Evolutionary conservation across 2,888 invertebrate species (phyloP), one percentile per base, ranked within the genome.

Genomic region (Podabrus alpinus): DNA sequence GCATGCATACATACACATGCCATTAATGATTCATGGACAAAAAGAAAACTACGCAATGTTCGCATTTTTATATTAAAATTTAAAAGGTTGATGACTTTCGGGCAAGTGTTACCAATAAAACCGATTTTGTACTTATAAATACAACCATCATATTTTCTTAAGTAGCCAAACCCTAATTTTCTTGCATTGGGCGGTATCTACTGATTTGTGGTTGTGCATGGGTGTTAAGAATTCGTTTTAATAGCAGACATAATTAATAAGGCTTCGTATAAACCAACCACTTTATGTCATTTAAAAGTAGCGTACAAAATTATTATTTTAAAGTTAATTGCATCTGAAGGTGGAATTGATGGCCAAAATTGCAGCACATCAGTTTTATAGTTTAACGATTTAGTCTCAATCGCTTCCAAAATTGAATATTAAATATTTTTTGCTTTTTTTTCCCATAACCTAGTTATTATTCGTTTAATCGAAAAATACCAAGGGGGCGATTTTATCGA

Each of bases 71-170:
- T 45, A 59, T 17, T 60, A 67, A 69, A 70, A 62, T 68, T 59
- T 24, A 68, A 64, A 66, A 74, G 74, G 74, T 62, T 67, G 74
- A 74, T 74, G 74, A 74, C 74, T 73, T 70, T 16, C 9, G 21
- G 62, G 21, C 62, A 19, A 64, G n/a, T 64, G n/a, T n/a, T 62
- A 15, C 62, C n/a, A 64, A 64, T 64, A 64, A 19, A 19, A 21
- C 19, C 62, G n/a, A 64, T 64, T 64, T 64, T 64, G n/a, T 64
- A 62, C 19, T 62, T 62, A 62, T 62, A 62, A 17, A 62, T 62
- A 62, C 17, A 62, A 13, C 19, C 13, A 21, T 45, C 21, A 19
- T 64, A 17, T 19, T 64, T 64, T 64, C 19, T 64, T 19, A 64
- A 64, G 19, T 64, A 64, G 62, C 62, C 62, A 64, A 64, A 19